Conservation (phyloP, 2,797 vertebrate species). For the Coracias cyanogaster region DNA sequence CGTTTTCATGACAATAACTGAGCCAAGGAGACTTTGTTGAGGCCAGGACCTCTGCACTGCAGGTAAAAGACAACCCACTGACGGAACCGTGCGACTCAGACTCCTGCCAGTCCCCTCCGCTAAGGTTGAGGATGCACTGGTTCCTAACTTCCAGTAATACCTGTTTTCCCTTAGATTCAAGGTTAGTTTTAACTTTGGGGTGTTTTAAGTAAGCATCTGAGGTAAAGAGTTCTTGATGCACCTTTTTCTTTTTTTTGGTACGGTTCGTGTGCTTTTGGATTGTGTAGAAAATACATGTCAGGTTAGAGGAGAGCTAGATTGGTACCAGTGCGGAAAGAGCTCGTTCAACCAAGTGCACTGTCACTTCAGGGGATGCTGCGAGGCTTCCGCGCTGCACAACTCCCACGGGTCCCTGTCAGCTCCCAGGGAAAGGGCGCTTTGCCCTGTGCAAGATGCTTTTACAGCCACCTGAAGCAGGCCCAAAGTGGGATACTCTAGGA, state of each 20-base stretch:
- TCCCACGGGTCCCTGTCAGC: neutral
- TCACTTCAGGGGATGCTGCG: neutral
- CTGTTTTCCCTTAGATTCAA: neutral
- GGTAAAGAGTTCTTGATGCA: slow-evolving; percentile 55
- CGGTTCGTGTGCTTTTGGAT: slow-evolving; percentile 39
- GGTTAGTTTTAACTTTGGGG: slow-evolving; percentile 41
- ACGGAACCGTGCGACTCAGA: neutral
- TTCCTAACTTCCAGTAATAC: neutral
- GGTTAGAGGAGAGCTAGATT: neutral
- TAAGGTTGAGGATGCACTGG: neutral
- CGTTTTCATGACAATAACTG: neutral
- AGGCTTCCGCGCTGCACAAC: neutral
- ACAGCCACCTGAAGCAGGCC: neutral
- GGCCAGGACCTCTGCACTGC: neutral
- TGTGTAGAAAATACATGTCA: neutral
- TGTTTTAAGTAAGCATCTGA: slow-evolving; percentile 48
- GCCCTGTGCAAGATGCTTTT: neutral
- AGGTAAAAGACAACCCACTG: neutral
- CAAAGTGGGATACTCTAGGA: neutral
- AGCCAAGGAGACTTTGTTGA: neutral
- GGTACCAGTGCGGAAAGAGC: neutral
- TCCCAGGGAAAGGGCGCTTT: neutral
- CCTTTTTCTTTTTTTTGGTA: slow-evolving; percentile 56
- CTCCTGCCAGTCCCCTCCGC: too few relatives aligned
- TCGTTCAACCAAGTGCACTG: neutral